Evolutionary conservation across 2,888 invertebrate species (phyloP), one percentile per base, ranked within the genome.

Genomic region (Leucophenga maculata): DNA sequence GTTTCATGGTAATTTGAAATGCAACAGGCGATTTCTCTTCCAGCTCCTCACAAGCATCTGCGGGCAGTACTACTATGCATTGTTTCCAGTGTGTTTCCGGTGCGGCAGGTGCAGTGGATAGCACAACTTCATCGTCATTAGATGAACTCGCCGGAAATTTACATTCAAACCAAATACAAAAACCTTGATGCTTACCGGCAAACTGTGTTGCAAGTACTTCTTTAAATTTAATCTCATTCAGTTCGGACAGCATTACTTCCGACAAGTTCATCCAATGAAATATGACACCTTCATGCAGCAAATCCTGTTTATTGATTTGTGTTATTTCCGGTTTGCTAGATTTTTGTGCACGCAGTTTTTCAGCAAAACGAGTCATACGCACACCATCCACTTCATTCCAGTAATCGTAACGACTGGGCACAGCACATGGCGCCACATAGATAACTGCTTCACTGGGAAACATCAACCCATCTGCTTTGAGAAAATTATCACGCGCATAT

Each of bases 21-120:
- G 93, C 93, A 55, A 95, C 90, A 0, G 94, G 94, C 74, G 93
- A 91, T 0, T 90, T 90, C 54, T 75, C 76, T 4, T 86, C 86
- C 1, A 87, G 77, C 18, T 75, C 79, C 87, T 87, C 83, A 88
- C 93, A 64, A 92, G 91, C 70, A 68, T 91, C 90, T 20, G 91
- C 87, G 0, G 96, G 96, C 57, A 97, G 88, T 1, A 96, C 91
- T 74, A 97, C 92, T 0, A 97, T 91, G 0, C 97, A 97, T 88
- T 98, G 98, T 85, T 97, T 96, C 98, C 98, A 98, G 90, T 98
- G 98, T 0, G 98, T 98, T 22, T 92, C 90, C 0, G 91, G 90
- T 0, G 90, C 89, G 50, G 91, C 89, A 2, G 97, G 97, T 1
- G 95, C 93, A 0, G 97, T 97, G 65, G 94, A 93, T 80, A 97